phyloP scores from a whole-genome alignment of 2,888 invertebrate species.

The Calameuta idolon region DNA sequence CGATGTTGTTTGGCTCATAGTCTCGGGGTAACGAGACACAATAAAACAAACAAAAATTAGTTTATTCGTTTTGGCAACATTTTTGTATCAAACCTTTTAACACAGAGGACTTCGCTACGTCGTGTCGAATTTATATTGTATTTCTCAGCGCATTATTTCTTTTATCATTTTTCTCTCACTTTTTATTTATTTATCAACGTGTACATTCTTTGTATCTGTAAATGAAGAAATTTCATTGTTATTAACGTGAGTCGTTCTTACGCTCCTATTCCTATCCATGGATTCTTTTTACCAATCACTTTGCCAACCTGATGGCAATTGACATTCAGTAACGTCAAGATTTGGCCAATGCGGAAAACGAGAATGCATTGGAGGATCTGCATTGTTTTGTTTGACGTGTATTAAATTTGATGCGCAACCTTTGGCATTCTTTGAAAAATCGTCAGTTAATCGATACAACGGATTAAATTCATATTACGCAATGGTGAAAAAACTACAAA shows the following conservation, averaged over 20 bases:
- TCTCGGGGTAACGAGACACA: neutral
- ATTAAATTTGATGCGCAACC: neutral
- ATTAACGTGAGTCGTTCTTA: neutral
- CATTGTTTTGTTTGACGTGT: neutral
- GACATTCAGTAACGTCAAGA: neutral
- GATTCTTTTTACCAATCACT: neutral
- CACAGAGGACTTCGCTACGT: slow-evolving; percentile 17
- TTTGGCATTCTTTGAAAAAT: neutral
- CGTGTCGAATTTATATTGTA: slow-evolving; percentile 34
- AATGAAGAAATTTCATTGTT: slow-evolving; percentile 52
- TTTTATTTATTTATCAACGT: slow-evolving; percentile 45
- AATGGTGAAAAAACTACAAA: slow-evolving; percentile 46
- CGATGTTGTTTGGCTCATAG: neutral
- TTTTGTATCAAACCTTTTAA: slow-evolving; percentile 36
- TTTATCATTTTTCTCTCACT: neutral
- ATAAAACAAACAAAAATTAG: neutral
- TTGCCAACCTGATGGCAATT: neutral
- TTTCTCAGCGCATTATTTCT: slow-evolving; percentile 24
- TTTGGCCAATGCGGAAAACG: neutral
- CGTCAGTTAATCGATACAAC: neutral
- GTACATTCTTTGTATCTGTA: slow-evolving; percentile 55
- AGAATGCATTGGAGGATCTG: neutral
- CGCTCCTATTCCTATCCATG: slow-evolving; percentile 1
- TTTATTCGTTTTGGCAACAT: slow-evolving; percentile 8
- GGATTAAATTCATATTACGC: neutral